Conservation (phyloP, 2,888 invertebrate genomes). For the Agrotis ipsilon region DNA sequence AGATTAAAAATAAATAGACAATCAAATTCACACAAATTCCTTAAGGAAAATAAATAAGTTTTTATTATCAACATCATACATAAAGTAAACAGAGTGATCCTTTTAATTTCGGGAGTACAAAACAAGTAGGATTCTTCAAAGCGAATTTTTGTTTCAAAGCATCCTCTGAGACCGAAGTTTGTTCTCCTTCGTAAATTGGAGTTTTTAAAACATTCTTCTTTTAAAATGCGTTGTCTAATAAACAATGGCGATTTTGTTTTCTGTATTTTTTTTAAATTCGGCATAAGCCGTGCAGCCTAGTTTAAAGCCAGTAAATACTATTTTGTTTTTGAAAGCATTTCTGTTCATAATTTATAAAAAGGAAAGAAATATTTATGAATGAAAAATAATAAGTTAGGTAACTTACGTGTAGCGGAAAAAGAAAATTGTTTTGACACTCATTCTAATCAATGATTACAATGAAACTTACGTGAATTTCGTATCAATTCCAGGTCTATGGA, state of each 20-base stretch:
- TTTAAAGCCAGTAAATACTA: constrained; percentile 11
- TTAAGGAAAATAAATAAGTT: constrained; percentile 18
- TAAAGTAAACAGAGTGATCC: constrained; percentile 38
- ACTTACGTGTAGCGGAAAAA: not conserved
- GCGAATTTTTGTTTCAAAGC: constrained; percentile 58
- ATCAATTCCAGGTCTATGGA: constrained; percentile 45
- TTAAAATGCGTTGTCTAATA: constrained; percentile 25
- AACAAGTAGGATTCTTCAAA: constrained; percentile 53
- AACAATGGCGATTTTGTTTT: constrained; percentile 43
- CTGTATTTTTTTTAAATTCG: constrained; percentile 22
- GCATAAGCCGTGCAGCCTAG: no score
- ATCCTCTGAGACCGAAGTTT: constrained; percentile 41
- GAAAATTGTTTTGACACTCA: not conserved
- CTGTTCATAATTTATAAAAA: not conserved
- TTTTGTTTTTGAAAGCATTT: not conserved
- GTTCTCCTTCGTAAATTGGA: constrained; percentile 41
- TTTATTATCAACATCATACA: constrained; percentile 46
- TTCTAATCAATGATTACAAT: not conserved
- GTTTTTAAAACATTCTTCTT: constrained; percentile 33
- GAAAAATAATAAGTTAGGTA: not conserved
- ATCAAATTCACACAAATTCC: constrained; percentile 1
- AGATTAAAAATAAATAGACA: constrained; percentile 4
- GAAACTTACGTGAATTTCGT: constrained; percentile 18
- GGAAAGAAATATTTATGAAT: not conserved
- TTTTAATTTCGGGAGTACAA: constrained; percentile 57